Evolutionary conservation across 2,888 invertebrate species (phyloP), one percentile per base, ranked within the genome.

Genomic region (Pyrocoelia pectoralis): DNA sequence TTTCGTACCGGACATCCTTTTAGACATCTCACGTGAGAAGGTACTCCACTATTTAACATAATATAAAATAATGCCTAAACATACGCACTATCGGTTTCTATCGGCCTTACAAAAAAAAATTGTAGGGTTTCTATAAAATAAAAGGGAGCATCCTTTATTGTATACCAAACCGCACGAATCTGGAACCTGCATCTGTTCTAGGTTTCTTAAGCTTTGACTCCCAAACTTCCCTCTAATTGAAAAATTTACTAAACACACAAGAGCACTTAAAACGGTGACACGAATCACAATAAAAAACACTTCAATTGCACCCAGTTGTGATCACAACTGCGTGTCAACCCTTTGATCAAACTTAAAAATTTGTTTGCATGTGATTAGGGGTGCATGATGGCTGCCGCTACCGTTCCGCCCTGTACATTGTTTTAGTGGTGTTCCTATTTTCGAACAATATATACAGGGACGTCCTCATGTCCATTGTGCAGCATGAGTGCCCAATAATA

Each of bases 331-430:
- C 56, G 48, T 62, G 55, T 62, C 69, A 71, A 72, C 70, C 72
- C 72, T 72, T 72, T 70, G 51, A 55, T 56, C 50, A 38, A 14
- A 46, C 55, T 50, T 38, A 56, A 56, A 56, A 54, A 60, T 46
- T 53, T 41, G 43, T 18, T 38, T 65, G 61, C 67, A 65, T 66
- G 61, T 49, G 53, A 67, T 62, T 66, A 68, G 49, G 58, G 49
- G 17, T 59, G 60, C 53, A 58, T 70, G 67, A 74, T 75, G 75
- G 75, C 73, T 59, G 75, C 68, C 70, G 57, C 43, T 66, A 67
- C 63, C 53, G 73, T 69, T 70, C 72, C 75, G 76, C 76, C 76
- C 74, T 67, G 65, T 56, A 72, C 68, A 76, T 77, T 77, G 77
- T 77, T 75, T 76, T 72, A 73, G 66, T 71, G 73, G 74, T 74